phyloP scores from a whole-genome alignment of 2,797 vertebrate genomes.

The Epinephelus malabaricus region DNA sequence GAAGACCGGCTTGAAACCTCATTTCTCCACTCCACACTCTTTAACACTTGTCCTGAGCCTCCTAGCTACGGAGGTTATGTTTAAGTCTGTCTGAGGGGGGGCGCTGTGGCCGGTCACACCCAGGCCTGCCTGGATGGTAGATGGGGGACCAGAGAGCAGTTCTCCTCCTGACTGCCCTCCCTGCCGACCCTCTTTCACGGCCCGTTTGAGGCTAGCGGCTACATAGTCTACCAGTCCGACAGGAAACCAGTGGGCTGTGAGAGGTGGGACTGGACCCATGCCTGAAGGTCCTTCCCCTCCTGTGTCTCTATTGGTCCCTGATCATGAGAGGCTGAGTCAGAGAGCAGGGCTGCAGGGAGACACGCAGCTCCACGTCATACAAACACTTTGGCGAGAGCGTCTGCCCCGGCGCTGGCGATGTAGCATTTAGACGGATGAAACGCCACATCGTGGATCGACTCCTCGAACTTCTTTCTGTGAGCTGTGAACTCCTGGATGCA shows the following conservation, averaged over 20 bases:
- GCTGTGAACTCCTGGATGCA: constrained; percentile 99
- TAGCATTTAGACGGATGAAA: constrained; percentile 98
- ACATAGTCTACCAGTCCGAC: constrained; percentile 75
- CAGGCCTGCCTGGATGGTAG: constrained; percentile 95
- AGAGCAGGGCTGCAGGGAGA: constrained; percentile 70
- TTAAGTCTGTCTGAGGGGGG: constrained; percentile 61
- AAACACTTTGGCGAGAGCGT: constrained; percentile 98
- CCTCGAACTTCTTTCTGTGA: constrained; percentile 98
- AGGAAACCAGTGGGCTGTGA: constrained; percentile 75
- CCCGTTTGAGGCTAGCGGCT: constrained; percentile 72
- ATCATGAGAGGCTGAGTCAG: constrained; percentile 73
- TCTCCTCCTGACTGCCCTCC: constrained; percentile 74
- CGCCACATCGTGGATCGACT: constrained; percentile 98
- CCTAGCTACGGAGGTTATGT: constrained; percentile 67
- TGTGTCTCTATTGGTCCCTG: constrained; percentile 82
- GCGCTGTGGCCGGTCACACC: constrained; percentile 87
- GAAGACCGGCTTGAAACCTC: constrained; percentile 62
- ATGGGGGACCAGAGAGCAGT: constrained; percentile 80
- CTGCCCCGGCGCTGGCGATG: constrained; percentile 97
- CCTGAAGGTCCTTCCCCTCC: constrained; percentile 72
- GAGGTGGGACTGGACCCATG: constrained; percentile 69
- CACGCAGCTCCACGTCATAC: constrained; percentile 91
- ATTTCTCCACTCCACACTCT: constrained; percentile 61
- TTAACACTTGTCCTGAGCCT: constrained; percentile 79
- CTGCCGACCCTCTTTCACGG: constrained; percentile 58